Evolutionary conservation across 1,140 invertebrate genomes (phyloP).

Genomic region (Drosophila takahashii): DNA sequence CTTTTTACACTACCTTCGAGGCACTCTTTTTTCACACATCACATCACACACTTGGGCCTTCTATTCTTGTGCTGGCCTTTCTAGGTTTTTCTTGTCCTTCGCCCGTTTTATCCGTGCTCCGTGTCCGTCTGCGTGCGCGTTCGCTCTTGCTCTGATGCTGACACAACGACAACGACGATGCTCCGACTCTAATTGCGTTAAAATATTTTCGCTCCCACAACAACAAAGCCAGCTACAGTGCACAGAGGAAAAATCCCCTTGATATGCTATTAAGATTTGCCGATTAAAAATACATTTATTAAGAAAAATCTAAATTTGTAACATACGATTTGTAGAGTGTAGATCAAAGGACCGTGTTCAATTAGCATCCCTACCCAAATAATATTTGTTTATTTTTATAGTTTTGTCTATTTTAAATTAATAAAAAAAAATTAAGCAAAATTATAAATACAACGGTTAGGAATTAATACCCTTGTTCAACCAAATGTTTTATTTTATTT

Average conservation of each 20-base stretch:
- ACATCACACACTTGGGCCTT: constrained; percentile 16
- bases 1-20: constrained; percentile 33
- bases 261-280: not conserved
- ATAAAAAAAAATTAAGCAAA: no score
- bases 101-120: constrained; percentile 66
- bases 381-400: no score
- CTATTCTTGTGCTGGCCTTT: constrained; percentile 23
- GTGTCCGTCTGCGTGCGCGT: constrained; percentile 79
- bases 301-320: no score
- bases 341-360: no score
- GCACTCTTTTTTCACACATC: constrained; percentile 48
- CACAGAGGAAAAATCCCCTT: not conserved
- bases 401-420: no score
- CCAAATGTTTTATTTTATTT: no score
- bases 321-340: no score
- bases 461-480: no score
- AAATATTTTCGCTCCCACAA: constrained; percentile 79
- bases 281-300: not conserved
- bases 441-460: no score
- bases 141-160: constrained; percentile 70
- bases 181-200: constrained; percentile 78
- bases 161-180: constrained; percentile 47
- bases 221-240: constrained; percentile 48
- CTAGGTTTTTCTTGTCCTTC: constrained; percentile 25
- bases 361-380: no score